Evolutionary conservation across 2,888 invertebrate genomes (phyloP).

Genomic region (Phalera bucephala): DNA sequence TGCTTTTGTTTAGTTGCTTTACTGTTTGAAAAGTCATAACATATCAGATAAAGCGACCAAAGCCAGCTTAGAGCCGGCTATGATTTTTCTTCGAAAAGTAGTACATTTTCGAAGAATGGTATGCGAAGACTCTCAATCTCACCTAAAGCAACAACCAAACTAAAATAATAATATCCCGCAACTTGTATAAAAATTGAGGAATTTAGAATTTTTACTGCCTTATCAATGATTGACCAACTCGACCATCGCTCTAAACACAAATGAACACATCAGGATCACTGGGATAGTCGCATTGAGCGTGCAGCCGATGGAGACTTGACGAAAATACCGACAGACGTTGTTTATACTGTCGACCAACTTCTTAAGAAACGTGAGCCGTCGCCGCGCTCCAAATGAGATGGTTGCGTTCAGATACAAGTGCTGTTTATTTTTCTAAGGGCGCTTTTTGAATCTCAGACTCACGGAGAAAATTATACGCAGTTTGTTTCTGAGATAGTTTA

Average conservation of each 20-base stretch:
- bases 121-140: no score
- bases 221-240: constrained; percentile 9
- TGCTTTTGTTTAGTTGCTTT: no score
- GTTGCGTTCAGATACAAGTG: constrained; percentile 71
- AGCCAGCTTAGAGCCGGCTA: no score
- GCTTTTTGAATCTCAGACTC: constrained; percentile 61
- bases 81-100: no score
- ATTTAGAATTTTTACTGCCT: no score
- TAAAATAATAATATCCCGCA: no score
- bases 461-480: constrained; percentile 62
- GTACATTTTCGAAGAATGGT: no score
- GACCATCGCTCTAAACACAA: constrained; percentile 21
- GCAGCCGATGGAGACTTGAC: constrained; percentile 43
- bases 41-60: no score
- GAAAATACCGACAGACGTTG: constrained; percentile 61
- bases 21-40: no score
- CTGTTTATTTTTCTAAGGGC: constrained; percentile 68
- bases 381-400: constrained; percentile 67
- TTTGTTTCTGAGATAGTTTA: constrained; percentile 55
- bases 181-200: no score
- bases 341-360: constrained; percentile 63
- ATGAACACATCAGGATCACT: constrained; percentile 16
- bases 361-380: constrained; percentile 67
- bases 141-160: no score
- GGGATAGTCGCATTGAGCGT: constrained; percentile 38